phyloP scores from a whole-genome alignment of 2,113 vertebrate genomes.

The Tautogolabrus adspersus region DNA sequence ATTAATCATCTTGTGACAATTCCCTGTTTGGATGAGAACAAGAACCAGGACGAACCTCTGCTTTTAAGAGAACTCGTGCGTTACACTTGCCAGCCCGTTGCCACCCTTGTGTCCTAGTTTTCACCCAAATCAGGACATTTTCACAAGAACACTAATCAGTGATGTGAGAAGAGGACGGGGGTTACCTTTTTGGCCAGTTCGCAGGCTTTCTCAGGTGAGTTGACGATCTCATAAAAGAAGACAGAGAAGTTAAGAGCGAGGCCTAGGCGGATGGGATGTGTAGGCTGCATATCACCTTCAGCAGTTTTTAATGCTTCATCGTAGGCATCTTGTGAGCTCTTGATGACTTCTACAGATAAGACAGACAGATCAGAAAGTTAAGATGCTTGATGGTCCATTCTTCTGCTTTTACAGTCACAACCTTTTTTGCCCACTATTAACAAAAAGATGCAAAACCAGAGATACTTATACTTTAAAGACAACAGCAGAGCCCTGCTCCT shows the following conservation, averaged over 20 bases:
- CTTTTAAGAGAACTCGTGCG: no score
- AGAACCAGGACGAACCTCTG: not conserved
- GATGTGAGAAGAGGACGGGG: not conserved
- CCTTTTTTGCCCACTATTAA: not conserved
- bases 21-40: no score
- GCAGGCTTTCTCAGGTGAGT: slow-evolving; percentile 92
- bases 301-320: slow-evolving; percentile 92
- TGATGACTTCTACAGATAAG: slow-evolving; percentile 84
- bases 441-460: no score
- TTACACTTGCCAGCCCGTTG: no score
- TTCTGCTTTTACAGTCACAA: not conserved
- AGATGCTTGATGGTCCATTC: not conserved
- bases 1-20: no score
- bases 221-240: slow-evolving; percentile 97
- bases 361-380: not conserved
- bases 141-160: not conserved
- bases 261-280: slow-evolving; percentile 96
- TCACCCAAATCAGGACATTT: not conserved
- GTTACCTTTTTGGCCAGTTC: slow-evolving; percentile 92
- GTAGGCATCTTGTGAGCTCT: slow-evolving; percentile 90
- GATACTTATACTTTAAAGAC: no score
- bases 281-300: slow-evolving; percentile 91
- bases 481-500: no score
- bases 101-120: not conserved
- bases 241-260: slow-evolving; percentile 98